Evolutionary conservation across 2,113 vertebrate genomes (phyloP).

Genomic region (Sinosuthora webbiana): DNA sequence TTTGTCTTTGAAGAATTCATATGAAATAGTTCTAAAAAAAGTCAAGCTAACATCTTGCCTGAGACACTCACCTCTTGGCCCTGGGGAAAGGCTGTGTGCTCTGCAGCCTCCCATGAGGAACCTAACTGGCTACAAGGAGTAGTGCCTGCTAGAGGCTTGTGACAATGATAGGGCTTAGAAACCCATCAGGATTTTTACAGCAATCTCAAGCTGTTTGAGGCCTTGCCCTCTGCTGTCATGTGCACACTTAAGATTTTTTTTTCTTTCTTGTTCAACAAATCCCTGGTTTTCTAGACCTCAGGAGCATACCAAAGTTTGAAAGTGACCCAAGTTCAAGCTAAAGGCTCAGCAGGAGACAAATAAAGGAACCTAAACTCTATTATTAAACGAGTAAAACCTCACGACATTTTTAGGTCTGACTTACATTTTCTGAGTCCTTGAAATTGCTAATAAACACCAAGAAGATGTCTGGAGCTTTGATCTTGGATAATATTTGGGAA

Average conservation of each 20-base stretch:
- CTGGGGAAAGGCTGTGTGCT: not conserved
- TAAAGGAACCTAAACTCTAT: conserved; percentile 38
- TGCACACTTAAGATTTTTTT: conserved; percentile 25
- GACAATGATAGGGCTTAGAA: conserved; percentile 36
- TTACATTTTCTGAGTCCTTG: conserved; percentile 41
- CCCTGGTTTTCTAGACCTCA: conserved; percentile 18
- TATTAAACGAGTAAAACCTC: conserved; percentile 40
- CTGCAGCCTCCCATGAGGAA: not conserved
- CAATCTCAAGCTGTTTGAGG: conserved; percentile 52
- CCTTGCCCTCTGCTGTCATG: conserved; percentile 54
- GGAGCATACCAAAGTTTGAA: conserved; percentile 32
- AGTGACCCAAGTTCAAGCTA: conserved; percentile 51
- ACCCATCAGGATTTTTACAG: conserved; percentile 47
- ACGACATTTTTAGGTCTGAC: not conserved
- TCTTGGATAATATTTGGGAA: not conserved
- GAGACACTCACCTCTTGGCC: not conserved
- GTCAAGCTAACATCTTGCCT: not conserved
- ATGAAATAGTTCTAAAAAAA: not conserved
- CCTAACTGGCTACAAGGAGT: not conserved
- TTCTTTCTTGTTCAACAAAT: conserved; percentile 50
- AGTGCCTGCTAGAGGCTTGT: not conserved
- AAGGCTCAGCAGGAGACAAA: conserved; percentile 55
- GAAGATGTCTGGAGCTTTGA: not conserved
- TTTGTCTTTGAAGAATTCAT: not conserved
- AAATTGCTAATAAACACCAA: conserved; percentile 19